Evolutionary conservation across 2,888 invertebrate species (phyloP), one percentile per base, ranked within the genome.

Genomic region (Agriopis leucophaearia): DNA sequence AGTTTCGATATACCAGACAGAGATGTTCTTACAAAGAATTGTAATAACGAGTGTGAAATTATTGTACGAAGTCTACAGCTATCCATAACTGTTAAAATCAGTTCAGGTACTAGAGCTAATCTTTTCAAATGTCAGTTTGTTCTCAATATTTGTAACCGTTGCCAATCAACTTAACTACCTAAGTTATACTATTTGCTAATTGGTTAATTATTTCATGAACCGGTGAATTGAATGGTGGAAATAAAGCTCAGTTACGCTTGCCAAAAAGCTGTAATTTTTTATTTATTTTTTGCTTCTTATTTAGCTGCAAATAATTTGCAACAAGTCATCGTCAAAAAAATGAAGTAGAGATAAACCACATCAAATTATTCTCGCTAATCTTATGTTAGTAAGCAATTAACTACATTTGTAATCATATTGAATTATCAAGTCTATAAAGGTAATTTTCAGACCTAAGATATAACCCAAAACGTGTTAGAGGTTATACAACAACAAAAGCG

Each of bases 121-220:
- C 64, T 70, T 54, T 54, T 56, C 63, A 45, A 45, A 44, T 48
- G 51, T 27, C 65, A 50, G 63, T 40, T 61, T 48, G 61, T 56
- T 63, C 44, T 57, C 62, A 50, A 68, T 68, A 62, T 64, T 63
- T 50, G 51, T 51, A 57, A 68, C 72, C 73, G 68, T 70, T 71
- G 47, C 64, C 62, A 69, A 69, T 69, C 52, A 68, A 62, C 67
- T 66, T 67, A 65, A 58, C 57, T 63, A 60, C 48, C 42, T 54
- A 48, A 59, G 55, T 15, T 64, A 12, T 59, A 64, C 47, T 64
- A 62, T 61, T 67, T 60, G 55, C 68, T 73, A 61, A 74, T 63
- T 70, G 70, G 62, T 65, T 62, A n/a, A n/a, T n/a, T 42, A 62
- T 71, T 73, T 70, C 66, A 65, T 59, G 58, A 54, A 48, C 69